Evolutionary conservation across 2,797 vertebrate genomes (phyloP), one percentile per base, ranked within the genome.

Genomic region (Pangasius mekongensis): DNA sequence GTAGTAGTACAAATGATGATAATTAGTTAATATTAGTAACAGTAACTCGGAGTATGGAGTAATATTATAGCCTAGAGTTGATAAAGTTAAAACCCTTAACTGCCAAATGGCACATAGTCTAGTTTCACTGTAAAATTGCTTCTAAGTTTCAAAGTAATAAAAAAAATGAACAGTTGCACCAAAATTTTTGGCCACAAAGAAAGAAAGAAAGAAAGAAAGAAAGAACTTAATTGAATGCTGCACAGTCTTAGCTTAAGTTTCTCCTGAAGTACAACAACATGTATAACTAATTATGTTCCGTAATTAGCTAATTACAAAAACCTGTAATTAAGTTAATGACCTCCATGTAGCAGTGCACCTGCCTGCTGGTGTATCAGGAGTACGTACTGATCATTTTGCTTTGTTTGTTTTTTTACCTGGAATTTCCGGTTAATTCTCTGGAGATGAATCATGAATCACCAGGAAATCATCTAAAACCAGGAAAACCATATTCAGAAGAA

Each of bases 241-340:
- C 7, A 27, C 30, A n/a, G 24, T 62, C 43, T 11, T 24, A 43
- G 5, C 43, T 43, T 43, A 43, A 16, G 56, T 33, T n/a, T 52
- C 24, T 81, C 30, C 30, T 18, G 49, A 56, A 56, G 5, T 24
- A 62, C 56, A 27, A 82, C 56, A 60, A 24, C 39, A 47, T 33
- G 27, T 24, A 20, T 18, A 22, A 27, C 54, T 83, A 73, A 83
- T 36, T 30, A 16, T 52, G 16, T 24, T 83, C 18, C 11, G 54
- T n/a, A 9, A 66, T 85, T 69, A 77, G 24, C 30, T 49, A 66
- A 66, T 77, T 76, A 74, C 43, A 62, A 71, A 78, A 69, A 11
- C 7, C 74, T 71, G 74, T 60, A 64, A 89, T 73, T 85, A 89
- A 67, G 54, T 8, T 73, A 88, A 84, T 43, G 69, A 14, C 24